A percentile compares a stretch with the other conserved stretches of the same genome.
phyloP scores from a whole-genome alignment of 2,797 vertebrate genomes.

The Harpagifer antarcticus region DNA sequence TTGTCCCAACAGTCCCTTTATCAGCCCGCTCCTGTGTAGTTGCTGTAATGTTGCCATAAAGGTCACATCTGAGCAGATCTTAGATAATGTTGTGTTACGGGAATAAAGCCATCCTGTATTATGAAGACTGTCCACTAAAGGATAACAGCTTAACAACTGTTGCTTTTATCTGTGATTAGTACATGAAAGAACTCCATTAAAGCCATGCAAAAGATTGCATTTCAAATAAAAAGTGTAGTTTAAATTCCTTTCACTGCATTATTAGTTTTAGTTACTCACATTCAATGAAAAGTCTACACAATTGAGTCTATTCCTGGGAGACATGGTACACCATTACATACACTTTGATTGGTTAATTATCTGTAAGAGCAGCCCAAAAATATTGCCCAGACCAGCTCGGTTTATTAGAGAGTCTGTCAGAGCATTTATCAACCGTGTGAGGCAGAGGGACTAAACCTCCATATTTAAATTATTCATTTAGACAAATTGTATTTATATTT shows the following conservation, averaged over 20 bases:
- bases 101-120: constrained; percentile 15
- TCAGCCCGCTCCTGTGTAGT: constrained; percentile 4
- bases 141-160: constrained; percentile 10
- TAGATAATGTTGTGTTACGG: constrained; percentile 36
- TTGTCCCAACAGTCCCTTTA: constrained; percentile 17
- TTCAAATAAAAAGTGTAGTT: not conserved
- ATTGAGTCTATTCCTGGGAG: not conserved
- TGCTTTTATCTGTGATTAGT: not conserved
- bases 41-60: constrained; percentile 16
- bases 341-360: constrained; percentile 14
- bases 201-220: not conserved
- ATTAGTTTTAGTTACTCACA: not conserved
- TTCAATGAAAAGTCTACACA: not conserved
- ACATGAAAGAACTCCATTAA: not conserved
- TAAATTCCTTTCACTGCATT: not conserved
- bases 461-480: constrained; percentile 34
- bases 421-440: constrained; percentile 41
- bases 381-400: not conserved
- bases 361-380: constrained; percentile 18
- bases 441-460: constrained; percentile 19
- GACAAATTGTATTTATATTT: constrained; percentile 35
- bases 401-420: constrained; percentile 43
- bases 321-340: not conserved
- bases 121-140: constrained; percentile 15
- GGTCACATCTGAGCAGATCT: constrained; percentile 7